Evolutionary conservation across 2,888 invertebrate species (phyloP).

Genomic region (Sarcophaga subvicina): DNA sequence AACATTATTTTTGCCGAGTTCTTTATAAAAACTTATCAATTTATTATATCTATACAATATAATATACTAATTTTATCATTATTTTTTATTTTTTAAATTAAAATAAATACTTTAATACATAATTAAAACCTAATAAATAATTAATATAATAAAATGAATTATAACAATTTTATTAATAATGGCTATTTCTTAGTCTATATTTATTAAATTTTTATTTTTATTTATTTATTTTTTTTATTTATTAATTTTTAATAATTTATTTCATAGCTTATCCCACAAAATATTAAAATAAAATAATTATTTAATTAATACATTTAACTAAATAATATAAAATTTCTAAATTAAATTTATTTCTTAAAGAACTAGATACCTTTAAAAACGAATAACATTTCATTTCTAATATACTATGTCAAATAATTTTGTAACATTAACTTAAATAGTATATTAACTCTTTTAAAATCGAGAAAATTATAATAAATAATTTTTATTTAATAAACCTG

Average conservation of each 20-base stretch:
- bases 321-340: conserved; percentile 77
- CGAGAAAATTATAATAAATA: conserved; percentile 81
- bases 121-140: conserved; percentile 81
- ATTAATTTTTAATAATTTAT: conserved; percentile 83
- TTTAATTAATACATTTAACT: conserved; percentile 77
- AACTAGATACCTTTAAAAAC: conserved; percentile 87
- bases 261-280: conserved; percentile 84
- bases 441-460: conserved; percentile 85
- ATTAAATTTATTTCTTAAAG: conserved; percentile 85
- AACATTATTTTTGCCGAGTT: too few species aligned
- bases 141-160: conserved; percentile 83
- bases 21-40: too few species aligned
- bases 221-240: too few species aligned
- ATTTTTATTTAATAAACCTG: conserved; percentile 83
- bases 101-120: conserved; percentile 80
- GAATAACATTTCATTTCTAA: conserved; percentile 86
- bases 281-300: conserved; percentile 70
- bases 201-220: too few species aligned
- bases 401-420: conserved; percentile 85
- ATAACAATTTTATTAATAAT: conserved; percentile 82
- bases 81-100: too few species aligned
- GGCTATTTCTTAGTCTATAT: conserved; percentile 84
- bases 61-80: too few species aligned
- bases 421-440: conserved; percentile 84
- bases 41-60: too few species aligned